Percentiles rank a stretch among this genome's conserved stretches.
Conservation (phyloP, 2,113 vertebrate genomes). For the Coryphaenoides rupestris region DNA sequence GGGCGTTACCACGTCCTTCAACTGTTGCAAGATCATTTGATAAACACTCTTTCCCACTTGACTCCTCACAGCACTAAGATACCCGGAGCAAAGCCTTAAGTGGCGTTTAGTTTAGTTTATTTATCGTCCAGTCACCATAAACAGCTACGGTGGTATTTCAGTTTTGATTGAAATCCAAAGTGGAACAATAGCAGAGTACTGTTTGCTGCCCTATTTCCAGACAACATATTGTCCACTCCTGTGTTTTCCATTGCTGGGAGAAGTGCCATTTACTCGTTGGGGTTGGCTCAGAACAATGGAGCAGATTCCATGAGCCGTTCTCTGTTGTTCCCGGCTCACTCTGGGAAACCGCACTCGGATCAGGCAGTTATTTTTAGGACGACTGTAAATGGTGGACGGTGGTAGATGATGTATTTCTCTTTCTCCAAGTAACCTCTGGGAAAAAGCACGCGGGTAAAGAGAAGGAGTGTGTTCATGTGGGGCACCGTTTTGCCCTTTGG, state of each 20-base stretch:
- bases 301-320: constrained; percentile 64
- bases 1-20: constrained; percentile 29
- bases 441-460: not conserved
- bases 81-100: constrained; percentile 18
- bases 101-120: constrained; percentile 26
- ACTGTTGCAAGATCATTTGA: constrained; percentile 33
- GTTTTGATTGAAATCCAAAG: constrained; percentile 48
- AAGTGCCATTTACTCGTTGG: constrained; percentile 61
- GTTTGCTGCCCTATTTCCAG: constrained; percentile 51
- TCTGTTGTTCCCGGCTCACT: constrained; percentile 59
- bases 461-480: constrained; percentile 14
- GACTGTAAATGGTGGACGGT: constrained; percentile 45
- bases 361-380: constrained; percentile 54
- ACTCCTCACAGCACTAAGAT: constrained; percentile 20
- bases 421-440: constrained; percentile 26
- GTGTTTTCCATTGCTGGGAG: constrained; percentile 63
- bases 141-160: constrained; percentile 22
- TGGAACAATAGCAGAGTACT: constrained; percentile 52
- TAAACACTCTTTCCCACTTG: constrained; percentile 13
- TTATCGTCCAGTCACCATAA: constrained; percentile 42
- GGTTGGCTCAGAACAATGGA: constrained; percentile 61
- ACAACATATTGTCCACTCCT: constrained; percentile 55
- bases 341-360: constrained; percentile 48
- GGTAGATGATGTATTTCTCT: constrained; percentile 44
- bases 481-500: constrained; percentile 19